Evolutionary conservation across 2,888 invertebrate species (phyloP), one percentile per base, ranked within the genome.

Genomic region (Crocallis elinguaria): DNA sequence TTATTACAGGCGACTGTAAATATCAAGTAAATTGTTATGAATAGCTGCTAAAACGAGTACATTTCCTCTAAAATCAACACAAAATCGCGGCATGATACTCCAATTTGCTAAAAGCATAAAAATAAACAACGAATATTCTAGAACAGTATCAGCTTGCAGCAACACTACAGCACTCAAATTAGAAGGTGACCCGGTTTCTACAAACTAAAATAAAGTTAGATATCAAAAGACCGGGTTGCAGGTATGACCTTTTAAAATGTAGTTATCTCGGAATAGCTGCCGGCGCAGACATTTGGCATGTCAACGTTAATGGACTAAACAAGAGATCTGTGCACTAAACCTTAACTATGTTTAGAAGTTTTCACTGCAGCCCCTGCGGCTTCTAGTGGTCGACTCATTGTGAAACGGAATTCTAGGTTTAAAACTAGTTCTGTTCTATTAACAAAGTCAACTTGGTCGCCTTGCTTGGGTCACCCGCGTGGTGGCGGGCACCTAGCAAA

Each of bases 161-260:
- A 58, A 56, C 51, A 51, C 63, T 55, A 52, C 58, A 65, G 63
- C 75, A 74, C 79, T 81, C 71, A 80, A 81, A 81, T 82, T 79
- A 80, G 76, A 69, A 66, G 64, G 57, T 70, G 82, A 77, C 83
- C 84, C 63, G 64, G 73, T 77, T 81, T 64, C 52, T 21, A 51
- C 38, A 55, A 59, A 68, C 74, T 72, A 71, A 72, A 80, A 79
- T 75, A 79, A 80, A 79, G 69, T 76, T 75, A 65, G 67, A 61
- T 63, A 67, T 62, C 63, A 67, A 65, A 68, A 64, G 64, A 60
- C 39, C 29, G 52, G 69, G 64, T 65, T 57, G 50, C 49, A 60
- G 38, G 66, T 62, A 46, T 61, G 60, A 67, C 68, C 67, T 70
- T 71, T 67, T 61, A 43, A 59, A 64, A 69, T 62, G 60, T 53